A percentile compares a stretch with the other conserved stretches of the same genome.
Conservation (phyloP, 2,113 vertebrate genomes). For the Spea bombifrons region DNA sequence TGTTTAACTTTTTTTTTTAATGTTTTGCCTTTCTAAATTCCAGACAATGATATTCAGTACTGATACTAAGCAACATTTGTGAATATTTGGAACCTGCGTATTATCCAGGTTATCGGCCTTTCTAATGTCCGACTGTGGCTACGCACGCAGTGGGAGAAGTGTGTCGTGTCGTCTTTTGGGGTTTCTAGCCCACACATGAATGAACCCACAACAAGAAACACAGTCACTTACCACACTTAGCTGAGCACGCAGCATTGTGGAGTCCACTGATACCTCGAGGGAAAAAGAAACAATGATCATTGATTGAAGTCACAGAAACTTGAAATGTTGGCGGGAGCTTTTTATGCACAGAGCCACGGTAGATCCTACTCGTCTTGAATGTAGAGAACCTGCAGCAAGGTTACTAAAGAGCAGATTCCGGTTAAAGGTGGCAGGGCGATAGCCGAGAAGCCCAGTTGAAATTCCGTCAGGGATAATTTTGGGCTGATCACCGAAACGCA, state of each 20-base stretch:
- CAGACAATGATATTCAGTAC: too few species aligned
- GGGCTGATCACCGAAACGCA: not conserved
- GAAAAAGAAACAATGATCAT: constrained; percentile 19
- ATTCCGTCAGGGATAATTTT: not conserved
- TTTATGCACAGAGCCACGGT: too few species aligned
- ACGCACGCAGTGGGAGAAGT: not conserved
- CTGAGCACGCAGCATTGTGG: constrained; percentile 24
- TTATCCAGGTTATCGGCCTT: not conserved
- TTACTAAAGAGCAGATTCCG: not conserved
- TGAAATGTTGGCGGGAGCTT: not conserved
- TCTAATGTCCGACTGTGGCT: not conserved
- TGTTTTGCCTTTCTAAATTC: too few species aligned
- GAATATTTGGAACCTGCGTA: not conserved
- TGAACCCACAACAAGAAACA: constrained; percentile 13
- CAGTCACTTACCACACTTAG: constrained; percentile 62
- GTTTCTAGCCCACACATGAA: constrained; percentile 20
- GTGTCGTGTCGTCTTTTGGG: not conserved
- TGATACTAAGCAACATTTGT: too few species aligned
- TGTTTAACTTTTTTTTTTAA: too few species aligned
- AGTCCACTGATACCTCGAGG: constrained; percentile 56
- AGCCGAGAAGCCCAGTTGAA: not conserved
- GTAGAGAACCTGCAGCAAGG: too few species aligned
- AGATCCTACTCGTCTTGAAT: too few species aligned
- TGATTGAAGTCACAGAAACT: constrained; percentile 2
- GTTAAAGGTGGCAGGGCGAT: not conserved